A percentile compares a stretch with the other conserved stretches of the same genome.
phyloP scores from a whole-genome alignment of 2,888 invertebrate genomes.

The Cerceris ruficornis region DNA sequence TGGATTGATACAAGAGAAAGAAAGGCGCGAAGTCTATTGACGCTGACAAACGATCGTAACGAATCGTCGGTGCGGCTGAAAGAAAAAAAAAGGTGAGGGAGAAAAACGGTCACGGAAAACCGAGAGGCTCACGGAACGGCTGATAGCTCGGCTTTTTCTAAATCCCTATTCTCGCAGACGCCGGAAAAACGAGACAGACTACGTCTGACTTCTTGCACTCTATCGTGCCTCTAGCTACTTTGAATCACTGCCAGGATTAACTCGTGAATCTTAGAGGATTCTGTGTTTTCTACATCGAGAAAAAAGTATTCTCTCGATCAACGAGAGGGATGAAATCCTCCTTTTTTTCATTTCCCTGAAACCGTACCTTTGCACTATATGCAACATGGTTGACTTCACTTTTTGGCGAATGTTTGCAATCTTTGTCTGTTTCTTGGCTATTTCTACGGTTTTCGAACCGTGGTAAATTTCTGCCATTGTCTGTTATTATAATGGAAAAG shows the following conservation, averaged over 20 bases:
- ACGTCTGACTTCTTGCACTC: constrained; percentile 5
- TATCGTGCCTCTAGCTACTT: constrained; percentile 30
- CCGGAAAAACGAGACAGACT: neutral
- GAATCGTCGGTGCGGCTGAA: constrained; percentile 13
- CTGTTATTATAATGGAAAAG: too few relatives aligned
- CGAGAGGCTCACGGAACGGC: constrained; percentile 21
- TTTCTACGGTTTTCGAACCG: too few relatives aligned
- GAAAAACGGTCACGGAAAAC: constrained; percentile 24
- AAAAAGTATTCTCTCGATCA: too few relatives aligned
- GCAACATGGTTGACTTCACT: too few relatives aligned
- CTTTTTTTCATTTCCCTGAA: too few relatives aligned
- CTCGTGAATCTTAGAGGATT: constrained; percentile 28
- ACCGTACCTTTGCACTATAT: too few relatives aligned
- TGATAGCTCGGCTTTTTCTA: neutral
- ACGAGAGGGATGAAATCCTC: too few relatives aligned
- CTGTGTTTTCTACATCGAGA: constrained; percentile 1
- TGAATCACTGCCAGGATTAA: constrained; percentile 35
- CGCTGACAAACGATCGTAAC: constrained; percentile 63
- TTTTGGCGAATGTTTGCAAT: too few relatives aligned
- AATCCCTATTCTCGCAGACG: constrained; percentile 2
- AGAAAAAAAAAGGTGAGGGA: neutral
- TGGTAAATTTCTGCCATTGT: too few relatives aligned
- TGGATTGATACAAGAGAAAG: constrained; percentile 41
- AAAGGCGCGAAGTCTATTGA: constrained; percentile 53
- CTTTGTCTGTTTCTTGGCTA: too few relatives aligned